These are phyloP conservation scores for Nettapus auritus DNA, from an alignment of 2,113 vertebrate species.

Conservation along the genomic window DNA sequence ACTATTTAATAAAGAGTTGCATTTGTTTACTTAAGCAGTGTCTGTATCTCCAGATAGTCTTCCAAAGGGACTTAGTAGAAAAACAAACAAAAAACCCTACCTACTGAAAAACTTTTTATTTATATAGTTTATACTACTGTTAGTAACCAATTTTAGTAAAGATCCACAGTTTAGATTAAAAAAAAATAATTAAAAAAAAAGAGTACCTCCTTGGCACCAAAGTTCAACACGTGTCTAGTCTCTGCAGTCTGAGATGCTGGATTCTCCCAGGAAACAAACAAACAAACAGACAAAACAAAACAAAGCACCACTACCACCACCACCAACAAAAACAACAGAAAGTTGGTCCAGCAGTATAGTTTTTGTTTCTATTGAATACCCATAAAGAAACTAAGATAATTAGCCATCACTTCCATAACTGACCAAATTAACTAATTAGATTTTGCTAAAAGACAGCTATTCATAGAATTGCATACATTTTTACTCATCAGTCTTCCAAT, in stretches of 20 bases:
- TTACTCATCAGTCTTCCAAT: neutral
- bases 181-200: neutral
- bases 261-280: neutral
- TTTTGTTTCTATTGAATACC: neutral
- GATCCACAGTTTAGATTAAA: neutral
- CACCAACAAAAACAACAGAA: neutral
- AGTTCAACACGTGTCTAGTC: neutral
- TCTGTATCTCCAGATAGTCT: neutral
- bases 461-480: neutral
- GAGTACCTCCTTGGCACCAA: neutral
- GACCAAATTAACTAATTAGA: neutral
- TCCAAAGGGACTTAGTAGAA: neutral
- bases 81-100: neutral
- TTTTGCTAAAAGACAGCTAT: neutral
- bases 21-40: neutral
- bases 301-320: no score
- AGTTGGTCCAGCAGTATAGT: neutral
- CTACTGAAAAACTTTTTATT: neutral
- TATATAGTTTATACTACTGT: neutral
- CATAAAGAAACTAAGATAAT: neutral
- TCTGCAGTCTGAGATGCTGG: neutral
- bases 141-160: neutral
- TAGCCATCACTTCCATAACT: conserved; percentile 1
- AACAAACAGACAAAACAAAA: no score
- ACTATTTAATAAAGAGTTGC: neutral